Conservation (phyloP, 2,113 vertebrate species). For the Meriones unguiculatus region DNA sequence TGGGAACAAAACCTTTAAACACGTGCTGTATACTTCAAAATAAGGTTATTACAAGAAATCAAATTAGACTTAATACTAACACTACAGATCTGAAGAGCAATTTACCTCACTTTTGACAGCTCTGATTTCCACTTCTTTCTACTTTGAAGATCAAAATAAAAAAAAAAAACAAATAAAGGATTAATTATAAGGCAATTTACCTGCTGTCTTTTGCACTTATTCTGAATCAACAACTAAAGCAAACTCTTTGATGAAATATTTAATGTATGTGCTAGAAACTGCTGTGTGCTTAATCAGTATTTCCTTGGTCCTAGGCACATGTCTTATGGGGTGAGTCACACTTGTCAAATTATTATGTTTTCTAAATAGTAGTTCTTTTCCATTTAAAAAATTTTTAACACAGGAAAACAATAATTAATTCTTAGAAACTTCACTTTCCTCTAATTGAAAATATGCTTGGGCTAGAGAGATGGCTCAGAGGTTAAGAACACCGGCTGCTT, state of each 20-base stretch:
- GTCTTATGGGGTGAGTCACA: neutral
- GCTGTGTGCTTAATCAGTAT: neutral
- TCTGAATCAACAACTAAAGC: neutral
- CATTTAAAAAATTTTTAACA: neutral
- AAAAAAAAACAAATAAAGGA: neutral
- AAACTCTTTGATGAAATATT: neutral
- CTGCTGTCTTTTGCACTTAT: neutral
- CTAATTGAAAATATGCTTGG: neutral
- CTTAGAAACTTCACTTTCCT: neutral
- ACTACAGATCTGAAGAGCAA: neutral
- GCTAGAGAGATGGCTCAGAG: no score
- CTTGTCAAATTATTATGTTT: neutral
- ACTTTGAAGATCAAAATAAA: neutral
- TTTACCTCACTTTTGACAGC: neutral
- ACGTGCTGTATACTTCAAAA: neutral
- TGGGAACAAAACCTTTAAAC: neutral
- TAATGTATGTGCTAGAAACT: neutral
- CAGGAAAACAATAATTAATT: neutral
- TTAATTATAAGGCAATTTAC: slow-evolving; percentile 31
- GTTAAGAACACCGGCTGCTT: no score
- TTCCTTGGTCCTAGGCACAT: fast-evolving
- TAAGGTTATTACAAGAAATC: neutral
- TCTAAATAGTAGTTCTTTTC: neutral
- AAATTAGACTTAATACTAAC: neutral
- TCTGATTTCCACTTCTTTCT: slow-evolving; percentile 35